Percentiles rank a stretch among this genome's conserved stretches.
Evolutionary conservation across 2,888 invertebrate species (phyloP).

Genomic region (Andrena dorsata): DNA sequence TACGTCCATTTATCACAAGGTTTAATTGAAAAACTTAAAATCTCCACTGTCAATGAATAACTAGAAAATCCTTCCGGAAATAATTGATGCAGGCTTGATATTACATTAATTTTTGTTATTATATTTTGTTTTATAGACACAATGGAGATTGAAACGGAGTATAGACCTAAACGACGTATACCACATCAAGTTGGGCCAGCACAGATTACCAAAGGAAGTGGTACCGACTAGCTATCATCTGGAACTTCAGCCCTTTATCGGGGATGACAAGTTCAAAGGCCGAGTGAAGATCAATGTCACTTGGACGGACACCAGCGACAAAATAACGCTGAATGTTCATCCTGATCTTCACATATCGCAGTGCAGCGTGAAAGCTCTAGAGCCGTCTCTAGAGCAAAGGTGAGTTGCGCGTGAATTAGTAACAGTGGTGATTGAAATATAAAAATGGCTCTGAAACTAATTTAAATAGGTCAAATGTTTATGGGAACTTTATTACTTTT

Average conservation of each 20-base stretch:
- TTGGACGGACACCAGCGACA: conserved; percentile 88
- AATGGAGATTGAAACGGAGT: conserved; percentile 84
- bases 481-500: too few relatives aligned
- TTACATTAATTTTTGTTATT: neutral
- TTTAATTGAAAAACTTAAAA: too few relatives aligned
- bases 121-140: conserved; percentile 1
- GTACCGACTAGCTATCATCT: conserved; percentile 89
- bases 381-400: conserved; percentile 80
- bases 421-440: too few relatives aligned
- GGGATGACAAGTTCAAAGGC: conserved; percentile 89
- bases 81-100: too few relatives aligned
- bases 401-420: conserved; percentile 47
- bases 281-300: conserved; percentile 89
- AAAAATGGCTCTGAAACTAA: too few relatives aligned
- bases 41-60: too few relatives aligned
- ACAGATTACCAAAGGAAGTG: conserved; percentile 87
- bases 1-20: too few relatives aligned
- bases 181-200: conserved; percentile 88
- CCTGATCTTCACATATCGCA: conserved; percentile 88
- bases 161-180: conserved; percentile 91
- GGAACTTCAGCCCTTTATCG: conserved; percentile 89
- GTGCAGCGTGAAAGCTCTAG: conserved; percentile 85
- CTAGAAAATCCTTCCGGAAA: too few relatives aligned
- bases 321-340: conserved; percentile 89
- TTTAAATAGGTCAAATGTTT: too few relatives aligned